These are phyloP conservation scores for Tenthredo amoena DNA, from an alignment of 2,888 invertebrate genomes.

Conservation along the genomic window DNA sequence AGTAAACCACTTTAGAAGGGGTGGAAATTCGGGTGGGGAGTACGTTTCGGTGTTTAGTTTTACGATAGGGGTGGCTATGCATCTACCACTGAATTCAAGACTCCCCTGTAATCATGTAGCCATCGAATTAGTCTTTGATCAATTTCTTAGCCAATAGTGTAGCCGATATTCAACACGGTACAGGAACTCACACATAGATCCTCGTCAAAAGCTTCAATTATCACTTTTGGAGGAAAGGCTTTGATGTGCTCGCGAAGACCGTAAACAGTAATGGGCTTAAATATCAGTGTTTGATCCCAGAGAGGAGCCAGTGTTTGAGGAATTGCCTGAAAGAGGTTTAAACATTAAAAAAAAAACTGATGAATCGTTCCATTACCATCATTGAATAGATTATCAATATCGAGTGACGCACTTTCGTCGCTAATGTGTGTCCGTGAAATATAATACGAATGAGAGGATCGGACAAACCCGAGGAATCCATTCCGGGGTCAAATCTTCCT, in stretches of 20 bases:
- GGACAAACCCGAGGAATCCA: conserved; percentile 79
- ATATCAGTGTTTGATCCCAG: conserved; percentile 82
- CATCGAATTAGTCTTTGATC: conserved; percentile 1
- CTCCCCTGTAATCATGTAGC: conserved; percentile 33
- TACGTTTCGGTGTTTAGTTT: conserved; percentile 75
- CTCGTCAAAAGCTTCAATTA: conserved; percentile 78
- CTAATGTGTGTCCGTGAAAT: conserved; percentile 74
- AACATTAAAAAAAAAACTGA: not conserved
- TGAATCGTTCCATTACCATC: not conserved
- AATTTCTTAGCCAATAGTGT: not conserved
- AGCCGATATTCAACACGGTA: not conserved
- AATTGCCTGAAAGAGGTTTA: conserved; percentile 68
- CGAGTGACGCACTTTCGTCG: conserved; percentile 75
- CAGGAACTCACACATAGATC: conserved; percentile 76
- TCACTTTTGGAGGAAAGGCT: conserved; percentile 75
- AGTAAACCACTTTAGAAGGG: conserved; percentile 77
- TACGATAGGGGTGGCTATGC: conserved; percentile 75
- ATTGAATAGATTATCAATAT: conserved; percentile 42
- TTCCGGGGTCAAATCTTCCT: conserved; percentile 82
- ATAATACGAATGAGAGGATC: conserved; percentile 79
- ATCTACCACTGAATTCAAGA: conserved; percentile 78
- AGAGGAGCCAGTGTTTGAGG: conserved; percentile 80
- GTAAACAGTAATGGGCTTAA: conserved; percentile 77
- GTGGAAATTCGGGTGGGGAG: conserved; percentile 73
- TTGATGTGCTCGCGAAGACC: conserved; percentile 76